Conservation (phyloP, 2,113 vertebrate species). For the Chloroceryle aenea region DNA sequence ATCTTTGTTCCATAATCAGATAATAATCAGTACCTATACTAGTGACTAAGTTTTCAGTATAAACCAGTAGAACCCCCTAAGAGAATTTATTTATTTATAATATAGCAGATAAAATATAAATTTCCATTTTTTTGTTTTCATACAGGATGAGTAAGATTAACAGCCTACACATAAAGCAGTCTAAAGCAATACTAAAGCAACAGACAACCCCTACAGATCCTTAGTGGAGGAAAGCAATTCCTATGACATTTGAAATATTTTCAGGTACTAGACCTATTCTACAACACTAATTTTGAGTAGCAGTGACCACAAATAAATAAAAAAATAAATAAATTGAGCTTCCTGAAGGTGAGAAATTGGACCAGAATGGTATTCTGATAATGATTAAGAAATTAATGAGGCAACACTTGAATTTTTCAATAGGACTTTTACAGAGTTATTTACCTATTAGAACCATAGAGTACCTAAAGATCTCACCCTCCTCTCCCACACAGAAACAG, state of each 20-base stretch:
- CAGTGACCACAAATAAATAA: background rate
- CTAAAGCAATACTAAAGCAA: background rate
- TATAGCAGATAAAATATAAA: background rate
- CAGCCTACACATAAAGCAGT: background rate
- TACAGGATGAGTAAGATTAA: background rate
- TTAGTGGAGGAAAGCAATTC: background rate
- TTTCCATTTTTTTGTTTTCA: background rate
- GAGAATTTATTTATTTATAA: background rate
- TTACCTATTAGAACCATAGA: background rate
- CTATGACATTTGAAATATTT: background rate
- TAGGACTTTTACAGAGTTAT: background rate
- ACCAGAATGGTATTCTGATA: background rate
- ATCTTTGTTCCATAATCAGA: background rate
- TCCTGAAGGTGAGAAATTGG: background rate
- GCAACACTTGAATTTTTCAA: background rate
- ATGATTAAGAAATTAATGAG: background rate
- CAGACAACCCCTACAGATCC: background rate
- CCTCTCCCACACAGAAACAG: background rate
- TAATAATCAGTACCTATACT: background rate
- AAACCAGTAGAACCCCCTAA: background rate
- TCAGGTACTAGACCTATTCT: background rate
- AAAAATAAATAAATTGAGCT: background rate
- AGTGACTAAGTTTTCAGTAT: background rate
- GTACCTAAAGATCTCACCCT: background rate
- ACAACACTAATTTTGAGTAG: background rate